phyloP scores from a whole-genome alignment of 2,113 vertebrate genomes.

The Engraulis encrasicolus region DNA sequence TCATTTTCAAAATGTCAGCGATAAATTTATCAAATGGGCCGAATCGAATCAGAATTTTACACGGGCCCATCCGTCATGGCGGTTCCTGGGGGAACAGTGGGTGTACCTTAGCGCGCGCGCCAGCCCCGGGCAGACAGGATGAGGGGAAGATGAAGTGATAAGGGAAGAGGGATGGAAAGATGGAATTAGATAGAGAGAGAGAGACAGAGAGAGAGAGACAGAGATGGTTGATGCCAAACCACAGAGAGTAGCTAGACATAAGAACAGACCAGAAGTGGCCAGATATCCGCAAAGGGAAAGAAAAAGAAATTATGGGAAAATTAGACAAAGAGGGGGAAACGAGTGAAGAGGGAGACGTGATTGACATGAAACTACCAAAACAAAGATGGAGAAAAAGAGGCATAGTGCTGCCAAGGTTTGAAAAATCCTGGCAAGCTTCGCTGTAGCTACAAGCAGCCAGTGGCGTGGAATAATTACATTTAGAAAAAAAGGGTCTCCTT shows the following conservation, averaged over 20 bases:
- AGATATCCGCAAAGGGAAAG: background rate
- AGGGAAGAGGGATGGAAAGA: background rate
- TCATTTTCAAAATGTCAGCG: constrained; percentile 75
- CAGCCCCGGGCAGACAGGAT: constrained; percentile 59
- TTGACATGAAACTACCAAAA: background rate
- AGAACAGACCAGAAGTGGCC: background rate
- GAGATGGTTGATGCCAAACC: background rate
- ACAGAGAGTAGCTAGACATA: background rate
- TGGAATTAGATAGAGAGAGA: constrained; percentile 11
- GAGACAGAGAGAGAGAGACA: constrained; percentile 4
- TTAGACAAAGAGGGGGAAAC: background rate
- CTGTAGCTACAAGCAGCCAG: background rate
- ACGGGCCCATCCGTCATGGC: constrained; percentile 70
- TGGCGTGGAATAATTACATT: background rate
- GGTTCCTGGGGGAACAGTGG: constrained; percentile 65
- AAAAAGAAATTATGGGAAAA: background rate
- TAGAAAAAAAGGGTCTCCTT: background rate
- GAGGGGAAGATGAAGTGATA: constrained; percentile 41
- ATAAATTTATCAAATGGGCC: constrained; percentile 75
- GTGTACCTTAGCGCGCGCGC: constrained; percentile 65
- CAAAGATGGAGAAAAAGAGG: background rate
- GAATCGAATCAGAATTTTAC: constrained; percentile 72
- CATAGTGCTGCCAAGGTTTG: background rate
- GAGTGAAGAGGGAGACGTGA: background rate
- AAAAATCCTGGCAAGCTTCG: background rate